Evolutionary conservation across 2,113 vertebrate genomes (phyloP).

Genomic region (Chloroceryle aenea): DNA sequence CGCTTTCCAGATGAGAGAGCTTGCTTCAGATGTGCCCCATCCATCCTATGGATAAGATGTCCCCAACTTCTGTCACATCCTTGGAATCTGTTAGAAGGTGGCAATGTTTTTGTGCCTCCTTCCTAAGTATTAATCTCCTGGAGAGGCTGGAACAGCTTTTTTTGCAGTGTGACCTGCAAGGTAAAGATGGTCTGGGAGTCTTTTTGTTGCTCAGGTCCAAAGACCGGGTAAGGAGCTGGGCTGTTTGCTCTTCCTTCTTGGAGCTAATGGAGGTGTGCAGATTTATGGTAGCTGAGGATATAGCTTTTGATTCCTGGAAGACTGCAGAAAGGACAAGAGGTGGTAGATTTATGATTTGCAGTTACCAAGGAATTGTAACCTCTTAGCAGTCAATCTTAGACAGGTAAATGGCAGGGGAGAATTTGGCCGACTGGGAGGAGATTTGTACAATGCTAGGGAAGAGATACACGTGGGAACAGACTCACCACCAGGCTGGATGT

Average conservation of each 20-base stretch:
- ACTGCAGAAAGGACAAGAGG: background rate
- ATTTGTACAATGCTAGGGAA: background rate
- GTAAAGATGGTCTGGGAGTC: background rate
- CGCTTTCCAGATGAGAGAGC: background rate
- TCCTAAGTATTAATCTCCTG: background rate
- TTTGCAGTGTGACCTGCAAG: background rate
- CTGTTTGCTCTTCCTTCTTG: background rate
- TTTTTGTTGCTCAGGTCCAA: background rate
- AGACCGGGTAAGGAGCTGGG: background rate
- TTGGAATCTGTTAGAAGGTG: background rate
- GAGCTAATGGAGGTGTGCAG: background rate
- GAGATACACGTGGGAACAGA: rapidly evolving
- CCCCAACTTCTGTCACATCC: background rate
- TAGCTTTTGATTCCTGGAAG: background rate
- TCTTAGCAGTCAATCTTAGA: background rate
- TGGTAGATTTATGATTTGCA: background rate
- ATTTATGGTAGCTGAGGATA: background rate
- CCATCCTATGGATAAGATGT: background rate
- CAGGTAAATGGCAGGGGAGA: background rate
- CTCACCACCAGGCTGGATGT: background rate
- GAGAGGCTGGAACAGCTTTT: background rate
- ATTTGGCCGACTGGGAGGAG: background rate
- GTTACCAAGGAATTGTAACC: background rate
- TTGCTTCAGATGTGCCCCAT: background rate
- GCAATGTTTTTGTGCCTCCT: background rate